phyloP scores from a whole-genome alignment of 2,888 invertebrate species.

The Eulithis testata region DNA sequence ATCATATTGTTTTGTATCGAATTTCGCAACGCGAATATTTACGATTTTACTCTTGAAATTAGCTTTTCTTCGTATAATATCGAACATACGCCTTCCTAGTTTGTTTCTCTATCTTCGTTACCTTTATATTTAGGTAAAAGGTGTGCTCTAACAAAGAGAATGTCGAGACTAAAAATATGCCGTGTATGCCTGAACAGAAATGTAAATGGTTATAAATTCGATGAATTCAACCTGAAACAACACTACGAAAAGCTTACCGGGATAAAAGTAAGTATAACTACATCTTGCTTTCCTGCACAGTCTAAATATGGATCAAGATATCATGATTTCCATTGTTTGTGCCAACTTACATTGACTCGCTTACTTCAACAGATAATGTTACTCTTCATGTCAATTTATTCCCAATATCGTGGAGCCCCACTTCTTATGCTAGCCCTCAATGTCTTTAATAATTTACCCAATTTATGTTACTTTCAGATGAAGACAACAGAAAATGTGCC shows the following conservation, averaged over 20 bases:
- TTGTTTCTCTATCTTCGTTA: background rate
- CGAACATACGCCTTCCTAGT: too few species aligned
- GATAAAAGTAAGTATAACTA: slow-evolving; percentile 54
- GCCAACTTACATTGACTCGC: too few species aligned
- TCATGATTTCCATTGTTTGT: too few species aligned
- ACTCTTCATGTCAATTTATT: too few species aligned
- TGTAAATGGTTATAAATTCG: slow-evolving; percentile 56
- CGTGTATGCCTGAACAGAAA: slow-evolving; percentile 60
- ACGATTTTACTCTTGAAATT: too few species aligned
- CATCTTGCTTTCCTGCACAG: background rate
- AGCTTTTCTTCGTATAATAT: too few species aligned
- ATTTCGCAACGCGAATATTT: too few species aligned
- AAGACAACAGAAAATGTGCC: slow-evolving; percentile 59
- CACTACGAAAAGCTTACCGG: slow-evolving; percentile 62
- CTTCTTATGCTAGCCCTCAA: background rate
- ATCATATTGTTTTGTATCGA: too few species aligned
- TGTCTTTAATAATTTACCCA: too few species aligned
- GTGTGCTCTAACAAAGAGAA: slow-evolving; percentile 27
- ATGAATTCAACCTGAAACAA: slow-evolving; percentile 54
- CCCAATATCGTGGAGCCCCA: too few species aligned
- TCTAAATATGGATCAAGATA: too few species aligned
- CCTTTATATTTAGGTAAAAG: background rate
- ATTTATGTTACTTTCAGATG: slow-evolving; percentile 48
- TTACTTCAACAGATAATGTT: too few species aligned
- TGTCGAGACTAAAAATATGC: slow-evolving; percentile 58